Percentiles rank a stretch among this genome's conserved stretches.
Conservation (phyloP, 2,888 invertebrate species). For the Temnothorax rugatulus region DNA sequence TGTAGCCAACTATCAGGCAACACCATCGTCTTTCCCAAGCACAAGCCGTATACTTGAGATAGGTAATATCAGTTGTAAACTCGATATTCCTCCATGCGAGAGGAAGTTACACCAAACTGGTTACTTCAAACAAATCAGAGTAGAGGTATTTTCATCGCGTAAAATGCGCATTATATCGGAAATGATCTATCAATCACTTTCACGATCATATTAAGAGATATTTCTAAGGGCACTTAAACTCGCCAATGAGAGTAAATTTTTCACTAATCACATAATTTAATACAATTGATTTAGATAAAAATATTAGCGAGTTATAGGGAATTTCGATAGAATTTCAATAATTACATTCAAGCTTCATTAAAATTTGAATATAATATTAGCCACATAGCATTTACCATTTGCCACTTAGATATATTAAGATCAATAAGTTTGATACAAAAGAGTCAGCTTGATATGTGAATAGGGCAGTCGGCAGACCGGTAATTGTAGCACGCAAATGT, state of each 20-base stretch:
- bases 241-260: not conserved
- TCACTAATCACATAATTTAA: not conserved
- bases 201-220: not conserved
- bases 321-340: slow-evolving; percentile 2
- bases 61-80: slow-evolving; percentile 39
- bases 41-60: slow-evolving; percentile 20
- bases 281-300: slow-evolving; percentile 14
- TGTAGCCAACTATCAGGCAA: not conserved
- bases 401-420: not conserved
- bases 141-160: not conserved
- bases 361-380: slow-evolving; percentile 17
- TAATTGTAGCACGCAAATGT: slow-evolving; percentile 1
- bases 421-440: slow-evolving; percentile 10
- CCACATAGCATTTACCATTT: not conserved
- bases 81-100: slow-evolving; percentile 13
- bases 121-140: slow-evolving; percentile 29
- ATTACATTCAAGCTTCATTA: slow-evolving; percentile 14
- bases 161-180: not conserved
- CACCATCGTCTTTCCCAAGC: not conserved
- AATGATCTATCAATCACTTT: not conserved
- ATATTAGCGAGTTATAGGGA: not conserved
- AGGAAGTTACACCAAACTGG: slow-evolving; percentile 22
- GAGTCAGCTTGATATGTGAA: not conserved
- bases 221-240: not conserved
- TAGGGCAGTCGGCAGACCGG: not conserved